Conservation (phyloP, 2,888 invertebrate species). For the Spicauda simplicius region DNA sequence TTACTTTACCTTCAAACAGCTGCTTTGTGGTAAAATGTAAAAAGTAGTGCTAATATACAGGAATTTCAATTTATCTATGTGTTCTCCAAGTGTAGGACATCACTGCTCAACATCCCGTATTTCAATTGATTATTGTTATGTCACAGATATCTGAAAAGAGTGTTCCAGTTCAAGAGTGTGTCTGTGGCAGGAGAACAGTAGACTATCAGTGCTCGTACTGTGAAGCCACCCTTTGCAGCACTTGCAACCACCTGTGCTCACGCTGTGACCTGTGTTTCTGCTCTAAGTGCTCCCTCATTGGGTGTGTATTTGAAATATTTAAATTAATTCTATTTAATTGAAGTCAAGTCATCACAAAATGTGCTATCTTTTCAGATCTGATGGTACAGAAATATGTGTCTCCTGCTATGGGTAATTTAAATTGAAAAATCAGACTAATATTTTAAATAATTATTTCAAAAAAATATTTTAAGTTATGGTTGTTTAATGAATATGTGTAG, state of each 20-base stretch:
- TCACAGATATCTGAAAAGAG: conserved; percentile 19
- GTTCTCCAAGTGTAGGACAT: too few relatives aligned
- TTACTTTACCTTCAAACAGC: too few relatives aligned
- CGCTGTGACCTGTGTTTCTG: conserved; percentile 59
- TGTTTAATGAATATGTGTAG: background rate
- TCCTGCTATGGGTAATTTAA: conserved; percentile 67
- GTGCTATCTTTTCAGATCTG: conserved; percentile 61
- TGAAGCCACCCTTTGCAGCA: conserved; percentile 58
- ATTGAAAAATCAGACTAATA: background rate
- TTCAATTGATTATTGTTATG: conserved; percentile 9
- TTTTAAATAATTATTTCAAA: background rate
- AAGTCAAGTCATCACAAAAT: too few relatives aligned
- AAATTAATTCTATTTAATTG: too few relatives aligned
- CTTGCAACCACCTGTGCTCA: conserved; percentile 57
- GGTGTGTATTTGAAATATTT: conserved; percentile 56
- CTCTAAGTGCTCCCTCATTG: conserved; percentile 58
- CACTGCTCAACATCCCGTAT: too few relatives aligned
- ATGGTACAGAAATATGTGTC: conserved; percentile 65
- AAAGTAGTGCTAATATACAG: too few relatives aligned
- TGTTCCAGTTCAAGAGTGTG: conserved; percentile 46
- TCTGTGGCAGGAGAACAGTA: conserved; percentile 47
- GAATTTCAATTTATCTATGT: too few relatives aligned
- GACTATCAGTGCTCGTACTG: conserved; percentile 65
- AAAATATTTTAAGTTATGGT: background rate
- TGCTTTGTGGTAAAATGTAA: too few relatives aligned